Conservation (phyloP, 1,140 invertebrate genomes). For the Euura lappo region DNA sequence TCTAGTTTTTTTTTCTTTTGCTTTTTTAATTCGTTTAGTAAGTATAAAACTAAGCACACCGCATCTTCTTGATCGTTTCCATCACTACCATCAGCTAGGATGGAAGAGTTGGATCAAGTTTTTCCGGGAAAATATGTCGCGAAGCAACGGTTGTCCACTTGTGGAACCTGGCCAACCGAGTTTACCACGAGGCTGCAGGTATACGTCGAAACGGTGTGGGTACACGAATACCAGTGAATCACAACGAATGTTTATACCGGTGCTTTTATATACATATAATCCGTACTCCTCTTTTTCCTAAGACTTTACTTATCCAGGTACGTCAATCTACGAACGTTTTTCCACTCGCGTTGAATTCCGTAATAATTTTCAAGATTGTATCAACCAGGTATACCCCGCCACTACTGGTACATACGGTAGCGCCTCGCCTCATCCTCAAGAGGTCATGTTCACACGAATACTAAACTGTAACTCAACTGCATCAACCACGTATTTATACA, state of each 20-base stretch:
- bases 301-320: slow-evolving; percentile 27
- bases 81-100: background rate
- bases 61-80: background rate
- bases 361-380: slow-evolving; percentile 32
- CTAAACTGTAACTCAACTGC: slow-evolving; percentile 12
- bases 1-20: no score
- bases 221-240: background rate
- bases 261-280: background rate
- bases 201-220: no score
- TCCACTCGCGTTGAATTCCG: slow-evolving; percentile 29
- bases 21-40: no score
- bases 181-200: no score
- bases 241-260: background rate
- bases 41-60: no score
- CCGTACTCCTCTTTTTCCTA: slow-evolving; percentile 10
- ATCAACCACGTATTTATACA: slow-evolving; percentile 43
- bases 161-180: slow-evolving; percentile 17
- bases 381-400: slow-evolving; percentile 1
- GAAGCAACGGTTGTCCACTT: slow-evolving; percentile 26
- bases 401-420: slow-evolving; percentile 14
- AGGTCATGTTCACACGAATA: slow-evolving; percentile 55
- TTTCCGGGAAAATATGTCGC: slow-evolving; percentile 27
- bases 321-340: slow-evolving; percentile 28
- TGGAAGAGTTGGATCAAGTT: slow-evolving; percentile 15
- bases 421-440: slow-evolving; percentile 14